Base-by-base conservation (phyloP, 2,888 invertebrate genomes). In the Cantharis flavilabris region DNA sequence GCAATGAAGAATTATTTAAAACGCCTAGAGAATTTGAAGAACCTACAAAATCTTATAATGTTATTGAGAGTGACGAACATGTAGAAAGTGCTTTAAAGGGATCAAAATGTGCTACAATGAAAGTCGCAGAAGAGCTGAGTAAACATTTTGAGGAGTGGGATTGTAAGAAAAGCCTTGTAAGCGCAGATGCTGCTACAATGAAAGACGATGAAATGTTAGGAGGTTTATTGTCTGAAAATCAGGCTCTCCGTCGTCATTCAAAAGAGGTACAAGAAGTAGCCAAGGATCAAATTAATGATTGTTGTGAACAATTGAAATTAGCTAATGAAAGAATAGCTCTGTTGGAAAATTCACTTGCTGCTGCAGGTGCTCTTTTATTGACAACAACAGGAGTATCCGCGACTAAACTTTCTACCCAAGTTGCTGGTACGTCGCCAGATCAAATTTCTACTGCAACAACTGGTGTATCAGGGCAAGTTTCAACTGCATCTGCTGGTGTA, bases 231-330 rank as follows among this genome's bases (percentile, higher is more conserved):
- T 80, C 80, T 9, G 88, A 88, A 80, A 88, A 88, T 77, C 79
- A 78, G n/a, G 83, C 86, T n/a, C 76, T 88, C 62, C 82, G 85
- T 10, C 83, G 83, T 69, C 84, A 86, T 75, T 86, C 86, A 0
- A 77, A 79, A 5, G 87, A 88, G 73, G 84, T 88, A 4, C 87
- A 88, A 80, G 84, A 85, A 30, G 82, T 85, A 3, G 87, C 88
- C 10, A 87, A 86, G 80, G 83, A 84, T 26, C 85, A 87, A 82
- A 86, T 88, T 49, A 82, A 85, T 72, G 86, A 87, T 69, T 80
- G 87, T 14, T 81, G 84, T 9, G 83, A 83, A 5, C 84, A 85
- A 64, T 69, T 87, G 72, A 84, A 84, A 73, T 79, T 80, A 76
- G 80, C 82, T 5, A 81, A 83, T 63, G 80, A 82, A 7, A 81